Evolutionary conservation across 2,113 vertebrate genomes (phyloP), one percentile per base, ranked within the genome.

Genomic region (Gracilinanus agilis): DNA sequence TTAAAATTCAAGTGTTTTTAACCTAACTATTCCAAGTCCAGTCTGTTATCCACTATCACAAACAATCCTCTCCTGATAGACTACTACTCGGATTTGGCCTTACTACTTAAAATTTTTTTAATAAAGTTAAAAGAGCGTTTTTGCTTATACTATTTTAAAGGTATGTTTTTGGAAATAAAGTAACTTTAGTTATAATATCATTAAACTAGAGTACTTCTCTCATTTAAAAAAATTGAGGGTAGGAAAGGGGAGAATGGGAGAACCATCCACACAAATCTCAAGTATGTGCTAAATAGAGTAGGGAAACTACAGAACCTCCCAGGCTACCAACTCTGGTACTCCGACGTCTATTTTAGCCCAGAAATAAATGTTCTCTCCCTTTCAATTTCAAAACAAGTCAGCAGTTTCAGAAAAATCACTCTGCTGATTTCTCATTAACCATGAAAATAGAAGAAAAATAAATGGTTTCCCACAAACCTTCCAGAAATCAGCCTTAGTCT

Each of bases 321-420:
- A 56, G 4, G 49, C 90, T 44, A 90, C 24, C 58, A 88, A 88
- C 92, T 90, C 11, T 54, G 21, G 88, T n/a, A 44, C n/a, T 54
- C 44, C 75, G 54, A 96, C 53, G 75, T 88, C 93, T 90, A 55
- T 8, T 13, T 53, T 44, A 67, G 40, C 53, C 61, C 54, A 93
- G 88, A 96, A 91, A 89, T 91, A 24, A 49, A 67, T 2, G 49
- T 9, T 90, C 21, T n/a, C 6, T 83, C 67, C 16, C 34, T 91
- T 54, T 93, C 16, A 44, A 83, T 56, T 75, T 95, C 67, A 67
- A 94, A 96, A 83, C 16, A 83, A 83, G 91, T 88, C 2, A 40
- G 91, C 29, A 90, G 24, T 24, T 29, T 95, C 91, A 88, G 90
- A 58, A 12, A 91, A 90, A 25, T 9, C 49, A 92, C 75, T 92